Evolutionary conservation across 2,888 invertebrate species (phyloP).

Genomic region (Leucophora obtusa): DNA sequence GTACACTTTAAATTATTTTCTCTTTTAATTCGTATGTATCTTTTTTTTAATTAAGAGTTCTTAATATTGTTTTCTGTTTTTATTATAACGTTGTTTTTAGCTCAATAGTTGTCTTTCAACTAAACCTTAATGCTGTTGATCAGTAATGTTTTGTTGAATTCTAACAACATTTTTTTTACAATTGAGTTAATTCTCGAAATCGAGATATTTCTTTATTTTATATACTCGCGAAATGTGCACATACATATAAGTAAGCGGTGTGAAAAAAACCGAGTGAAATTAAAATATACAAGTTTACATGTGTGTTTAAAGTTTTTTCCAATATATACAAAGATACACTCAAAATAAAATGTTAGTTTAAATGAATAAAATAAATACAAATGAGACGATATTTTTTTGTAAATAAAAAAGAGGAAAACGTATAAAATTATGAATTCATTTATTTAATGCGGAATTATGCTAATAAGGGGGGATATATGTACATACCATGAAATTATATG

Average conservation of each 20-base stretch:
- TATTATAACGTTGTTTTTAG: conserved; percentile 5
- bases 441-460: neutral
- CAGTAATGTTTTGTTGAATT: conserved; percentile 48
- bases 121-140: conserved; percentile 45
- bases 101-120: conserved; percentile 52
- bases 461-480: no score
- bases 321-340: conserved; percentile 6
- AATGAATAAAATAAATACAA: neutral
- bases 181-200: conserved; percentile 30
- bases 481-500: no score
- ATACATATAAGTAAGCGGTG: neutral
- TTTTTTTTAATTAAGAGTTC: conserved; percentile 6
- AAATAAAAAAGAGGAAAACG: neutral
- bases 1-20: conserved; percentile 19
- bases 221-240: neutral
- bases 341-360: neutral
- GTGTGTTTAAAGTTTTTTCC: neutral
- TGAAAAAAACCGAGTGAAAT: conserved; percentile 22
- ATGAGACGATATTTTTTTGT: neutral
- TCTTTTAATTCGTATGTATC: conserved; percentile 31
- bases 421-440: neutral
- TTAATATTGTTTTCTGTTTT: neutral
- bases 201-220: neutral
- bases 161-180: conserved; percentile 19
- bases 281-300: no score